Evolutionary conservation across 2,113 vertebrate genomes (phyloP).

Genomic region (Oncorhynchus keta): DNA sequence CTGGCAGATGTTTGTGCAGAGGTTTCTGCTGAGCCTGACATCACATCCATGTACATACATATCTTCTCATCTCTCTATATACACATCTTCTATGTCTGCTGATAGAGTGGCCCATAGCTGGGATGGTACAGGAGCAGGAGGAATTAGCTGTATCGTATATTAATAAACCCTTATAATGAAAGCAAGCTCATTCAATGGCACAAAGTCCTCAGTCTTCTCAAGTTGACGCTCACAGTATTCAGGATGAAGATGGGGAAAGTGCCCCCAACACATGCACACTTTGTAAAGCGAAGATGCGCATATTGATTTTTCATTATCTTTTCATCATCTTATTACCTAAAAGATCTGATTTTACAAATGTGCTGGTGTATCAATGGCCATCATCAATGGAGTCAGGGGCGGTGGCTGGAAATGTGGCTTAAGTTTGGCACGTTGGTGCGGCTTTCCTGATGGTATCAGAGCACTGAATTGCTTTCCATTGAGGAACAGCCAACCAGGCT

Average conservation of each 20-base stretch:
- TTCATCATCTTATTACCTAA: not conserved
- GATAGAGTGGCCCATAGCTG: not conserved
- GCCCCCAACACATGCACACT: too few relatives aligned
- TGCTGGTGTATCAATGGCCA: constrained; percentile 29
- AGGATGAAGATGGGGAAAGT: too few relatives aligned
- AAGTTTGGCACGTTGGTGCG: constrained; percentile 1
- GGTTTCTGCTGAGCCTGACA: constrained; percentile 16
- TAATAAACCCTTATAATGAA: too few relatives aligned
- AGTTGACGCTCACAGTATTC: too few relatives aligned
- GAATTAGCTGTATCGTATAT: not conserved
- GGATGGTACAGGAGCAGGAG: not conserved
- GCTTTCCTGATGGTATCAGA: constrained; percentile 36
- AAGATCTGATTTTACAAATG: constrained; percentile 44
- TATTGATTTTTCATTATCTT: too few relatives aligned
- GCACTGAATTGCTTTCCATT: constrained; percentile 37
- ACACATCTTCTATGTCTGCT: not conserved
- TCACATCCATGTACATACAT: not conserved
- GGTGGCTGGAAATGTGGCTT: constrained; percentile 18
- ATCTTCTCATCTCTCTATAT: not conserved
- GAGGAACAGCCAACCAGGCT: constrained; percentile 38
- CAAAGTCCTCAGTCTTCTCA: constrained; percentile 13
- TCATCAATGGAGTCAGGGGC: constrained; percentile 9
- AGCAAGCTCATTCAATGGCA: constrained; percentile 11
- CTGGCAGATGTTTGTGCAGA: constrained; percentile 18
- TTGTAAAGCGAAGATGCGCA: too few relatives aligned